Evolutionary conservation across 2,888 invertebrate genomes (phyloP), one percentile per base, ranked within the genome.

Genomic region (Melieria crassipennis): DNA sequence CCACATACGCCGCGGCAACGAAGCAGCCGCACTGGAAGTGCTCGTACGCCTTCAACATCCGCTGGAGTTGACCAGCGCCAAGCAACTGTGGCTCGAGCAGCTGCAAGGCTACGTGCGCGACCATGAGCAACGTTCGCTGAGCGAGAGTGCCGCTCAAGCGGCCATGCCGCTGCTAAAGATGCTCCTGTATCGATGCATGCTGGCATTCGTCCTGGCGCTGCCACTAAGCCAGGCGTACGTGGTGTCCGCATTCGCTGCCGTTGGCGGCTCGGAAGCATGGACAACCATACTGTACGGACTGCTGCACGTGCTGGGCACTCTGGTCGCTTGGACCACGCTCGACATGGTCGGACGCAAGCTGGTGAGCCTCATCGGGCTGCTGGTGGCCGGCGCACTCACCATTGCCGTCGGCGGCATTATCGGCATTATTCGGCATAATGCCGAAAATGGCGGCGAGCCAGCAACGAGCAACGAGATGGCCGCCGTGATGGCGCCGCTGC

Each of bases 171-270:
- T 85, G 61, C 5, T 80, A 1, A 83, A 81, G 66, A 68, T 83
- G 70, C 70, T 79, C 16, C 13, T 83, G 13, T 80, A 79, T 60
- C 82, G 84, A 16, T 75, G 78, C 66, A 73, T 81, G 5, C 76
- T 84, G 45, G 78, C 84, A 5, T 81, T 84, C 52, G 76, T 80
- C 11, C 79, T 85, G 57, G 80, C 85, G 0, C 0, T 81, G 7
- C 84, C 85, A 0, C 71, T 84, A 4, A 79, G 74, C 48, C 4
- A 45, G 62, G 70, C 62, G 5, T n/a, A 50, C 2, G 0, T 0
- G 1, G 16, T 13, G 7, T 43, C 61, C 7, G 42, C 30, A 1
- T 45, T 10, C 1, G 11, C 46, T 61, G 46, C 11, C n/a, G 7
- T 61, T 9, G 55, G 42, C 30, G 6, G 52, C 7, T 55, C 16